A percentile compares a stretch with the other conserved stretches of the same genome.
Evolutionary conservation across 2,797 vertebrate species (phyloP).

Genomic region (Eutrigla gurnardus): DNA sequence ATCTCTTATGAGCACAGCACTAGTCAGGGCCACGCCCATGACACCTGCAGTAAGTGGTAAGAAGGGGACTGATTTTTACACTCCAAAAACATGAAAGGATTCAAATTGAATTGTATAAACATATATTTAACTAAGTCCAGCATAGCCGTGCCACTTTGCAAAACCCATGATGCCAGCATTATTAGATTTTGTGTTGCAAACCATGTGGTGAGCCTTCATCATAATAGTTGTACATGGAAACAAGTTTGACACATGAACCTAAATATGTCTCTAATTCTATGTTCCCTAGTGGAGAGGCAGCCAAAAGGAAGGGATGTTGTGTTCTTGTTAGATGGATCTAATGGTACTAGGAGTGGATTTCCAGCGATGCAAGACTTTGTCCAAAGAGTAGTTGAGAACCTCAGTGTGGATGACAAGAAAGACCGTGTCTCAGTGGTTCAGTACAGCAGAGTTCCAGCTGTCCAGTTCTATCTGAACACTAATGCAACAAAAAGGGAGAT

Average conservation of each 20-base stretch:
- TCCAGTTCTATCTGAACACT: conserved; percentile 31
- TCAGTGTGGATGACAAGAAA: conserved; percentile 51
- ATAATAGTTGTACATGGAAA: neutral
- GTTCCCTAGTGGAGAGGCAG: conserved; percentile 39
- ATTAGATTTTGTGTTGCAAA: too few relatives aligned
- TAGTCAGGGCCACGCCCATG: conserved; percentile 12
- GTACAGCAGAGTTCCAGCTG: conserved; percentile 64
- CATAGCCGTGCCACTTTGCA: neutral
- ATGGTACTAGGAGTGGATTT: conserved; percentile 52
- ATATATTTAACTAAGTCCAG: neutral
- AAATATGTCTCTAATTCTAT: conserved; percentile 25
- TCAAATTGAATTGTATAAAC: neutral
- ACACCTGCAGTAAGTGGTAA: conserved; percentile 66
- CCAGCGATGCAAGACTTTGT: conserved; percentile 63
- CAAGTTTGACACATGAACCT: neutral
- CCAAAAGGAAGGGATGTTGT: conserved; percentile 47
- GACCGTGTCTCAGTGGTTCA: conserved; percentile 64
- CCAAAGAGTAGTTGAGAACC: conserved; percentile 51
- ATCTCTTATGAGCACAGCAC: conserved; percentile 46
- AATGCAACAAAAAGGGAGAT: neutral
- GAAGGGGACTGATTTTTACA: conserved; percentile 10
- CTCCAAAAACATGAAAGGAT: neutral
- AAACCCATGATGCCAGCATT: too few relatives aligned
- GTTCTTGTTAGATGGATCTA: conserved; percentile 51
- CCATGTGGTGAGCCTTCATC: neutral